Evolutionary conservation across 2,888 invertebrate genomes (phyloP).

Genomic region (Glyphotaelius pellucidus): DNA sequence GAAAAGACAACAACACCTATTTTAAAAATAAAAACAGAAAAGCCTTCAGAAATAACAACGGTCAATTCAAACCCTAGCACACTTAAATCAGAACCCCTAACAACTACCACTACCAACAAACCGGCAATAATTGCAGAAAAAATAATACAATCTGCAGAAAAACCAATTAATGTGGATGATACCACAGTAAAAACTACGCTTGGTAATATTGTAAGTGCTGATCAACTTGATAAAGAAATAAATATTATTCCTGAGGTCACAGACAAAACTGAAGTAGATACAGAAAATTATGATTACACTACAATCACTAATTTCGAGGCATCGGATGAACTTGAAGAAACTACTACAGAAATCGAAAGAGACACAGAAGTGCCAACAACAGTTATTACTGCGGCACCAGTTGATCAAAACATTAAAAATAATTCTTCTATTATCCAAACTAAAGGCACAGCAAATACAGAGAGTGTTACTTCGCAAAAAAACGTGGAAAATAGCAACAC

Average conservation of each 20-base stretch:
- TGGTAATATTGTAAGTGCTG: neutral
- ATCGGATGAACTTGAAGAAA: neutral
- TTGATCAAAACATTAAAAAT: neutral
- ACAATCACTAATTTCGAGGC: neutral
- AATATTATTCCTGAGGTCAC: neutral
- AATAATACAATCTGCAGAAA: neutral
- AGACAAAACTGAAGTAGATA: neutral
- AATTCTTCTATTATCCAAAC: too few relatives aligned
- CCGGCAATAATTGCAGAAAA: neutral
- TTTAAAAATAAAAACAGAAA: neutral
- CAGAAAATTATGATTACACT: neutral
- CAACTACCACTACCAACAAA: neutral
- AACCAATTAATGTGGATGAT: neutral
- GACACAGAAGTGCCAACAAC: constrained; percentile 18
- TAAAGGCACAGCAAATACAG: neutral
- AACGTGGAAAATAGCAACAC: neutral
- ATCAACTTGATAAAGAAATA: neutral
- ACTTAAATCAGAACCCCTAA: too few relatives aligned
- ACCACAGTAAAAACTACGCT: constrained; percentile 4
- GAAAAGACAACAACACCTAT: neutral
- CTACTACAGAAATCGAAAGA: constrained; percentile 26
- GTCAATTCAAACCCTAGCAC: neutral
- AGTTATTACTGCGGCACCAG: neutral
- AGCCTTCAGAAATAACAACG: neutral
- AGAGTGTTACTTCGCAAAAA: neutral